Evolutionary conservation across 2,113 vertebrate genomes (phyloP).

Genomic region (Chaetura pelagica): DNA sequence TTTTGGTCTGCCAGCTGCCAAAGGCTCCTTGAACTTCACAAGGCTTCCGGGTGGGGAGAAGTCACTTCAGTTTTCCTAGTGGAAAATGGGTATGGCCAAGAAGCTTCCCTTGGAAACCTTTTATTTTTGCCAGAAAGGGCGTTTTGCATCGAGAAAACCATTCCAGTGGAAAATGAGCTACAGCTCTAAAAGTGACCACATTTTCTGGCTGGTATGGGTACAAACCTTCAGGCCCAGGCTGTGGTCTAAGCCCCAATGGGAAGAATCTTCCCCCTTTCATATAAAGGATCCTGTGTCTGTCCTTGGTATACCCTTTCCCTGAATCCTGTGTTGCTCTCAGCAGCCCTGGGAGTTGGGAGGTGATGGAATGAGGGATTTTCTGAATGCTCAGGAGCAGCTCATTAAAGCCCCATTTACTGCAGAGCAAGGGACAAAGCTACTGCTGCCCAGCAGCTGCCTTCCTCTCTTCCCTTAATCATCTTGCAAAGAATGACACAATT

Average conservation of each 20-base stretch:
- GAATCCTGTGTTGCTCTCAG: not conserved
- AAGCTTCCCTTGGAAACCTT: slow-evolving; percentile 14
- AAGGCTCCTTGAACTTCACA: not conserved
- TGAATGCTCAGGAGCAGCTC: not conserved
- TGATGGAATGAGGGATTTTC: not conserved
- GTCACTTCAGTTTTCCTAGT: not conserved
- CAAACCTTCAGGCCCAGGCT: not conserved
- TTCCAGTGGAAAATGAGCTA: not conserved
- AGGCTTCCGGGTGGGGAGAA: not conserved
- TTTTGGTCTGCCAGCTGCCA: not conserved
- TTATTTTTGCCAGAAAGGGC: not conserved
- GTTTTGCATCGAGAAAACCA: not conserved
- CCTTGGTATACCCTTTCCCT: not conserved
- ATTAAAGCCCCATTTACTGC: not conserved
- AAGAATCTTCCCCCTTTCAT: not conserved
- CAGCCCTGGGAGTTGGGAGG: not conserved
- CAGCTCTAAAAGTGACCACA: not conserved
- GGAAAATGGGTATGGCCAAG: not conserved
- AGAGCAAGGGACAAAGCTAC: not conserved
- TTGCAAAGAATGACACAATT: not conserved
- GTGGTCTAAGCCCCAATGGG: not conserved
- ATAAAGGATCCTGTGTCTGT: not conserved
- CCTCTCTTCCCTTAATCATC: not conserved
- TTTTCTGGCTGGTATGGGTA: not conserved
- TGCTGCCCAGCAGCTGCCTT: not conserved